Conservation (phyloP, 2,113 vertebrate genomes). For the Stegastes partitus region DNA sequence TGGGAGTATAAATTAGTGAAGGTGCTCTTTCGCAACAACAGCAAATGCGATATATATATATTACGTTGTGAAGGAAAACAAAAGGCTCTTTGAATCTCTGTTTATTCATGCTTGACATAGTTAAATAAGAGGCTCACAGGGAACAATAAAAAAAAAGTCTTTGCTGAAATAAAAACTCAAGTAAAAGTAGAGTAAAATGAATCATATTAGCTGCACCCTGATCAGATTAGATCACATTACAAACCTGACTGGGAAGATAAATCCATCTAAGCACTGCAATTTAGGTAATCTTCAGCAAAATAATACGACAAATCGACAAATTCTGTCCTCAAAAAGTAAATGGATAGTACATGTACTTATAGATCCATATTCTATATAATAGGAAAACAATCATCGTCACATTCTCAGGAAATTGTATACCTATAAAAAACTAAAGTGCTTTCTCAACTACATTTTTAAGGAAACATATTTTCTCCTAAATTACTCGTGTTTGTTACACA, state of each 20-base stretch:
- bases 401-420: too few relatives aligned
- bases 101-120: constrained; percentile 9
- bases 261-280: too few relatives aligned
- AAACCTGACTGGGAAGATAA: not conserved
- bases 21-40: not conserved
- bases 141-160: not conserved
- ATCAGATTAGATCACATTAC: not conserved
- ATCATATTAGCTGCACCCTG: not conserved
- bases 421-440: too few relatives aligned
- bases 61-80: not conserved
- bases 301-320: too few relatives aligned
- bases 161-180: not conserved
- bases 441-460: too few relatives aligned
- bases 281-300: too few relatives aligned
- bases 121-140: not conserved
- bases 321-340: too few relatives aligned
- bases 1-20: not conserved
- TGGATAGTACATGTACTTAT: too few relatives aligned
- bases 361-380: too few relatives aligned
- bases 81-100: not conserved
- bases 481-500: too few relatives aligned
- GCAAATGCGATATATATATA: not conserved
- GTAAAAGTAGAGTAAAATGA: not conserved
- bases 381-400: too few relatives aligned
- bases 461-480: too few relatives aligned